Evolutionary conservation across 2,797 vertebrate genomes (phyloP), one percentile per base, ranked within the genome.

Genomic region (Cheirogaleus major): DNA sequence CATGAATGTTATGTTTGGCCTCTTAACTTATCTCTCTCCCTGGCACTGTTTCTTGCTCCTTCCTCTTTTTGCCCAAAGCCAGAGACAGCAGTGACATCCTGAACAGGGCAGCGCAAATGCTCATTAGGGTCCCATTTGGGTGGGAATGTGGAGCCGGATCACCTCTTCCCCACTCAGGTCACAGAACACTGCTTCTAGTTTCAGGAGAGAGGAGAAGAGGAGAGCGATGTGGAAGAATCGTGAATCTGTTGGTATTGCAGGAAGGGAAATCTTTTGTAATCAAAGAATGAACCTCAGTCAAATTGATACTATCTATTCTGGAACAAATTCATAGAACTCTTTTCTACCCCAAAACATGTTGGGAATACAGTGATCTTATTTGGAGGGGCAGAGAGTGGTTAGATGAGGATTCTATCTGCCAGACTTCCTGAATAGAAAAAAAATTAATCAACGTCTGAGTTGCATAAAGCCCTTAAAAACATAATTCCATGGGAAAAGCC

Each of bases 351-450:
- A 50, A 97, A 72, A 10, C 55, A 91, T 72, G 23, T 93, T 98
- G 95, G 57, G 32, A 79, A 97, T 97, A 97, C 84, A 93, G 48
- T 92, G 83, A 52, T 10, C 72, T 97, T 92, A 23, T 81, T 90
- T 13, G 23, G 83, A 83, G 65, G 75, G 38, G 43, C 87, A 35
- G 48, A 80, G 15, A 79, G 14, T 27, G 4, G 25, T 72, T 90
- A 79, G 75, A 59, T 35, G 50, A 94, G 7, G 63, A 76, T 32
- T 63, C n/a, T 43, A 23, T 75, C 55, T 78, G 75, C 93, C 83
- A 85, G 96, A 38, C 67, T 83, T 98, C 59, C 59, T 93, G n/a
- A 23, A 73, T 87, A 78, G 12, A 95, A 96, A 80, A 67, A 70
- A 55, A 80, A 65, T 41, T 18, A 80, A 59, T 48, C 48, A 80